Evolutionary conservation across 2,113 vertebrate species (phyloP), one percentile per base, ranked within the genome.

Genomic region (Hemibagrus wyckioides): DNA sequence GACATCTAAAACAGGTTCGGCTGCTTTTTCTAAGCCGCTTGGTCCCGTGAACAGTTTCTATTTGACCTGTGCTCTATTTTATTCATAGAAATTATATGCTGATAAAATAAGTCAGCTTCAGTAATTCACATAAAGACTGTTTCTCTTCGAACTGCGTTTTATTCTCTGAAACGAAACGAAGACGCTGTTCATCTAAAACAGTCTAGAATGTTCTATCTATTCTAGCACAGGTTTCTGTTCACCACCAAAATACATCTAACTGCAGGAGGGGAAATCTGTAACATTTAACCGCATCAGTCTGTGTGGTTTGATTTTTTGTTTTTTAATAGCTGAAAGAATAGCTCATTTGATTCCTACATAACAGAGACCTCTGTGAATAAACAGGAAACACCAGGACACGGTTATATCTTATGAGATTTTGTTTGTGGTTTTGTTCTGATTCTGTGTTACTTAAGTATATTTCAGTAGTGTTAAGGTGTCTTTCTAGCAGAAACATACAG

Each of bases 1-100:
- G 80, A 85, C 63, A 54, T 17, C 71, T 54, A 69, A 75, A 90
- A 86, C 89, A 61, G 86, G 86, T 67, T 77, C 65, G 54, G 80
- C 89, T 65, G 54, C 61, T 65, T 63, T 75, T 71, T 57, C 33
- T 23, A 65, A 44, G 4, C 10, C 13, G 44, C 3, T 15, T 39
- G 21, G 17, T 44, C 11, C 39, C 30, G 73, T 56, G 14, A n/a
- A 83, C 8, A 83, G 39, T 30, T 33, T 3, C 19, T 4, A 25
- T 83, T 69, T 23, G n/a, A 13, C 44, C 30, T 10, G 25, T 63
- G 21, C 1, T 84, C 19, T 30, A 39, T 14, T 44, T 19, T n/a
- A 59, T 19, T 65, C 1, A 44, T 21, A 59, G 25, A 13, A 2
- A 8, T 41, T 30, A 9, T 30, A 50, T 33, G 8, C 4, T 54